A percentile compares a stretch with the other conserved stretches of the same genome.
Evolutionary conservation across 2,888 invertebrate genomes (phyloP).

Genomic region (Myopa testacea): DNA sequence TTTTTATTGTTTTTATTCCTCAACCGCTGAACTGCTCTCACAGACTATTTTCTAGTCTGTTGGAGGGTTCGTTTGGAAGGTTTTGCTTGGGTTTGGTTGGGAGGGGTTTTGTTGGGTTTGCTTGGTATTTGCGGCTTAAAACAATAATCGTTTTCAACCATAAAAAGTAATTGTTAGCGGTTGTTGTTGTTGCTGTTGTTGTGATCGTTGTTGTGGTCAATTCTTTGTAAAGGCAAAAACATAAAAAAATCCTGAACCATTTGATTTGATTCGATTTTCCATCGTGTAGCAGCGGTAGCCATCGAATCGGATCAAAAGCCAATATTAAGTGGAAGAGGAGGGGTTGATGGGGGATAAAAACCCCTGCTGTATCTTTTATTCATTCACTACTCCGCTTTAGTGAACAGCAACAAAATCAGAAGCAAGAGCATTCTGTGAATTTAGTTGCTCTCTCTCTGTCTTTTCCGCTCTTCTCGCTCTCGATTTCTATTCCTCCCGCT

Average conservation of each 20-base stretch:
- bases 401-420: too few species aligned
- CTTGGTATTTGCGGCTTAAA: constrained; percentile 33
- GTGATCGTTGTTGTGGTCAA: constrained; percentile 3
- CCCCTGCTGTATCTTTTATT: too few species aligned
- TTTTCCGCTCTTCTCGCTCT: too few species aligned
- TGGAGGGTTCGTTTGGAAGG: not conserved
- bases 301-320: constrained; percentile 3
- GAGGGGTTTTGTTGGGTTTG: not conserved
- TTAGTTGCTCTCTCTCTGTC: too few species aligned
- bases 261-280: constrained; percentile 37
- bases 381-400: too few species aligned
- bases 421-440: too few species aligned
- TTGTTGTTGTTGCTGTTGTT: constrained; percentile 11
- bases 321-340: not conserved
- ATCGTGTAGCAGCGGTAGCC: not conserved
- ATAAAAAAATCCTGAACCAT: constrained; percentile 4
- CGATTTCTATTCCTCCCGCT: too few species aligned
- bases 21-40: not conserved
- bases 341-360: too few species aligned
- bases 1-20: not conserved
- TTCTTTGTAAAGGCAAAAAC: constrained; percentile 7
- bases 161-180: constrained; percentile 36
- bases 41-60: not conserved
- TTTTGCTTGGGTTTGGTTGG: not conserved
- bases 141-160: constrained; percentile 39